Percentiles rank a stretch among this genome's conserved stretches.
Conservation (phyloP, 2,888 invertebrate genomes). For the Caenorhabditis auriculariae region DNA sequence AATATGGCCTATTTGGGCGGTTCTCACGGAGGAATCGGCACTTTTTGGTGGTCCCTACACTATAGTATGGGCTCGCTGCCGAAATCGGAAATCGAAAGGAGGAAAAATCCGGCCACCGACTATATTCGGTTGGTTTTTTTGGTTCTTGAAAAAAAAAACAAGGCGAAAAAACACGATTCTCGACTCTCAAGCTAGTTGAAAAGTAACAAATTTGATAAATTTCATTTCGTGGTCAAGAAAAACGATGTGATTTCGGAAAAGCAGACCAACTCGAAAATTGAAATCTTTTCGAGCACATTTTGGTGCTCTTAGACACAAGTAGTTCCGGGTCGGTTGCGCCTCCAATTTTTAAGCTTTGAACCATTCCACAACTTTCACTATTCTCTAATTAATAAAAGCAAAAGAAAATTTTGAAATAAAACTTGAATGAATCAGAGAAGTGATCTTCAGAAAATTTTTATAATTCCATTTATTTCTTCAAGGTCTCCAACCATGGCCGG, state of each 20-base stretch:
- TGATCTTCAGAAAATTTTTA: no score
- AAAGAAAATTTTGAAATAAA: no score
- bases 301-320: no score
- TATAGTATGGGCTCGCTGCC: conserved; percentile 73
- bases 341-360: no score
- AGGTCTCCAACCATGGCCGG: conserved; percentile 93
- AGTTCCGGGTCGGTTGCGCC: no score
- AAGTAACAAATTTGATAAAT: background rate
- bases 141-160: conserved; percentile 1
- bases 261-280: no score
- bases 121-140: conserved; percentile 13
- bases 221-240: no score
- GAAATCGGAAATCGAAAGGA: conserved; percentile 71
- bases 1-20: conserved; percentile 74
- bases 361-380: no score
- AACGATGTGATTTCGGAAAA: no score
- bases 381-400: no score
- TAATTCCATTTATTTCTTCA: background rate
- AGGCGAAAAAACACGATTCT: conserved; percentile 33
- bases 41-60: conserved; percentile 67
- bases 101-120: conserved; percentile 65
- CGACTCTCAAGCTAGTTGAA: background rate
- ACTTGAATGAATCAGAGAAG: no score
- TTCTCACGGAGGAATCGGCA: conserved; percentile 58
- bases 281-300: no score